Percentiles rank a stretch among this genome's conserved stretches.
Conservation (phyloP, 2,113 vertebrate species). For the Notothenia coriiceps region DNA sequence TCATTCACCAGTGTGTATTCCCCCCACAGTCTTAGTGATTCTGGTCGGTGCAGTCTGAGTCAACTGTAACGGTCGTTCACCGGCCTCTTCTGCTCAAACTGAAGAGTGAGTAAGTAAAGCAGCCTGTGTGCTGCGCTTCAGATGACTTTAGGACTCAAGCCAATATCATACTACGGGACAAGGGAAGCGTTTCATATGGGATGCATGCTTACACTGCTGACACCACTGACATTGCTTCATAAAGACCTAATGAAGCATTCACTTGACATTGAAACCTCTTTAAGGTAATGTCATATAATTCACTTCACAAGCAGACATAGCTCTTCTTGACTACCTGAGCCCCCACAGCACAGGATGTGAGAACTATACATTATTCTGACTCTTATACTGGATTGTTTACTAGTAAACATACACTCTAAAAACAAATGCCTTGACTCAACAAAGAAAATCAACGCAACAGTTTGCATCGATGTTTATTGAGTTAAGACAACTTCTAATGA, state of each 20-base stretch:
- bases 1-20: neutral
- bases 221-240: neutral
- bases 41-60: conserved; percentile 41
- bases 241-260: conserved; percentile 16
- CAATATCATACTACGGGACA: conserved; percentile 16
- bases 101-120: conserved; percentile 57
- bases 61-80: conserved; percentile 58
- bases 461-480: no score
- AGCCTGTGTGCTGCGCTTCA: conserved; percentile 4
- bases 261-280: conserved; percentile 15
- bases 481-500: no score
- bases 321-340: neutral
- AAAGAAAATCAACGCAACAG: no score
- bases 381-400: neutral
- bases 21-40: conserved; percentile 43
- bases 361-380: neutral
- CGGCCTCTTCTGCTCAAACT: conserved; percentile 55
- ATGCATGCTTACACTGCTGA: conserved; percentile 14
- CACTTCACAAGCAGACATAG: neutral
- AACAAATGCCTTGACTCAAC: no score
- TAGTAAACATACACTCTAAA: neutral
- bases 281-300: neutral
- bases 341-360: neutral
- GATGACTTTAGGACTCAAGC: conserved; percentile 36
- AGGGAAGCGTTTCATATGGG: conserved; percentile 27